A percentile compares a stretch with the other conserved stretches of the same genome.
phyloP scores from a whole-genome alignment of 2,113 vertebrate species.

The Cyphomyrus discorhynchus region DNA sequence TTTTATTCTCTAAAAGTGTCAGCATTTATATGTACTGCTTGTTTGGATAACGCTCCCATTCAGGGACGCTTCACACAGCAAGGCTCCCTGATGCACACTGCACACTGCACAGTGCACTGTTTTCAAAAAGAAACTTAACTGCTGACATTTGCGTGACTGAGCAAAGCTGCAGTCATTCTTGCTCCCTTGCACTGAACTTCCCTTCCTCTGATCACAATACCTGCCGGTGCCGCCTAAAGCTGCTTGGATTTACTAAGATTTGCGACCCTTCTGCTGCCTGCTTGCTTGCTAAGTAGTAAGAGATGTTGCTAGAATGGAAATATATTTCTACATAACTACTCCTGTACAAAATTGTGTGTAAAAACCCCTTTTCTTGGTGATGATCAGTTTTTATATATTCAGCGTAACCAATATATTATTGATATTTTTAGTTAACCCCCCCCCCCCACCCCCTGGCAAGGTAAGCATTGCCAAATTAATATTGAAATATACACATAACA shows the following conservation, averaged over 20 bases:
- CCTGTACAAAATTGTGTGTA: background rate
- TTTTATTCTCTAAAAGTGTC: background rate
- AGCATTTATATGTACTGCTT: background rate
- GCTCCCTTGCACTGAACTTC: background rate
- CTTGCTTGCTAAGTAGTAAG: background rate
- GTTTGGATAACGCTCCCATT: background rate
- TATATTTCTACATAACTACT: background rate
- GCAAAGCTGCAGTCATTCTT: background rate
- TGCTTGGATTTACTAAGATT: conserved; percentile 1
- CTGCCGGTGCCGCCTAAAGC: background rate
- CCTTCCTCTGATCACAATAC: conserved; percentile 1
- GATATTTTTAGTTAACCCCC: background rate
- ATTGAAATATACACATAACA: background rate
- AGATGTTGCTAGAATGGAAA: background rate
- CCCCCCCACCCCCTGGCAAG: background rate
- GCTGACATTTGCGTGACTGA: background rate
- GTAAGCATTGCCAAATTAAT: background rate
- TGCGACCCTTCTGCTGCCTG: background rate
- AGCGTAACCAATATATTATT: background rate
- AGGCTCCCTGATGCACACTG: background rate
- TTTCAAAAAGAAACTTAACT: background rate
- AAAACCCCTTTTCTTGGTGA: background rate
- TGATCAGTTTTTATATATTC: background rate
- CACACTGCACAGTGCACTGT: background rate
- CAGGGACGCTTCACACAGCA: background rate